A percentile compares a stretch with the other conserved stretches of the same genome.
phyloP scores from a whole-genome alignment of 2,797 vertebrate genomes.

The Brachymystax lenok region DNA sequence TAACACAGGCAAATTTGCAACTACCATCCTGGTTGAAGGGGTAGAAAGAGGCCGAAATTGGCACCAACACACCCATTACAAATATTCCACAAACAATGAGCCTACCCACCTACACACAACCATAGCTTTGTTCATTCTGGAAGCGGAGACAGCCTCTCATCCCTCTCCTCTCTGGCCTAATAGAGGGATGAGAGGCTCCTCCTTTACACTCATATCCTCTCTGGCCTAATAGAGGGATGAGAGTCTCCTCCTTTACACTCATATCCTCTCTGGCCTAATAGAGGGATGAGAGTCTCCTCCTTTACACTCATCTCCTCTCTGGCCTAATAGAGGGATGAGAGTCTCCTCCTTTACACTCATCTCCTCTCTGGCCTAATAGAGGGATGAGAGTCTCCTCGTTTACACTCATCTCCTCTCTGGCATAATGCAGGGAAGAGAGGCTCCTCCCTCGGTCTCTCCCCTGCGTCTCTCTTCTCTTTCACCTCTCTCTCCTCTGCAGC shows the following conservation, averaged over 20 bases:
- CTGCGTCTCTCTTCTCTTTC: not conserved
- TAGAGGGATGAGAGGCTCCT: not conserved
- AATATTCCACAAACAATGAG: no score
- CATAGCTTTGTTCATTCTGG: no score
- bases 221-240: not conserved
- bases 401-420: slow-evolving; percentile 6
- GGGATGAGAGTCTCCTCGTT: not conserved
- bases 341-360: not conserved
- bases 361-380: slow-evolving; percentile 7
- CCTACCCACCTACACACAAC: no score
- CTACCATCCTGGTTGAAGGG: no score
- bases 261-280: slow-evolving; percentile 6
- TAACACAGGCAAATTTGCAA: no score
- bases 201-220: slow-evolving; percentile 9
- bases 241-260: not conserved
- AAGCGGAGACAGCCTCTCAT: not conserved
- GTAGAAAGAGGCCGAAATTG: no score
- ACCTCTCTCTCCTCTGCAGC: slow-evolving; percentile 36
- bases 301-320: slow-evolving; percentile 6
- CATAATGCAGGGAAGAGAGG: not conserved
- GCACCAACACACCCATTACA: no score
- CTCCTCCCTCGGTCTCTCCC: not conserved
- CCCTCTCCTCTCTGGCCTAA: slow-evolving; percentile 11
- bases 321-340: not conserved
- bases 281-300: not conserved